Evolutionary conservation across 2,797 vertebrate genomes (phyloP), one percentile per base, ranked within the genome.

Genomic region (Pterois miles): DNA sequence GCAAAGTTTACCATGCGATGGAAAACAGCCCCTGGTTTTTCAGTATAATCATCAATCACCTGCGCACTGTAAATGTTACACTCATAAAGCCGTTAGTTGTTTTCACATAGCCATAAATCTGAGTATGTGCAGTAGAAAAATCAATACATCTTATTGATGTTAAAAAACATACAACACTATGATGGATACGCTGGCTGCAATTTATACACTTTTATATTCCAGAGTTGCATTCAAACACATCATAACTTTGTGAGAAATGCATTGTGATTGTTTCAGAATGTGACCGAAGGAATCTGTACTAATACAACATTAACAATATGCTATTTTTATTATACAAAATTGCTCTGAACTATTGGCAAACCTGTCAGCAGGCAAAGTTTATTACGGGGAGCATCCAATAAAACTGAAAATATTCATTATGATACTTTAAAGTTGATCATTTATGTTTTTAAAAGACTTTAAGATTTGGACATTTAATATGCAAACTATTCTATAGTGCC

Each of bases 31-130:
- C 64, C 89, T 69, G 77, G 83, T 87, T 89, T 43, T 90, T 91
- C 90, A 85, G 76, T 77, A 5, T 38, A 29, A 65, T 65, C 91
- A 94, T 93, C 87, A 90, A 93, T 94, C 92, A 94, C 91, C 84
- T 90, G 70, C 72, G 52, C 84, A 80, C 75, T 87, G 79, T 89
- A 88, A 92, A 93, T 87, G 90, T 85, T 92, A 74, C 69, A 76
- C 79, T 87, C 86, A 86, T 78, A 77, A 83, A 89, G 86, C 87
- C 82, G 84, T 83, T 87, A 71, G 82, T 85, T 88, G 82, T 84
- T 88, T 90, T 90, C 83, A 85, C 86, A 40, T 65, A 22, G 75
- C 75, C 84, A 89, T 92, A 88, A 89, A 91, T 91, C 88, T 85
- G 58, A 46, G 56, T 62, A 79, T 71, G 80, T 54, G 71, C 65